A percentile compares a stretch with the other conserved stretches of the same genome.
phyloP scores from a whole-genome alignment of 2,888 invertebrate genomes.

The Nebria brevicollis region DNA sequence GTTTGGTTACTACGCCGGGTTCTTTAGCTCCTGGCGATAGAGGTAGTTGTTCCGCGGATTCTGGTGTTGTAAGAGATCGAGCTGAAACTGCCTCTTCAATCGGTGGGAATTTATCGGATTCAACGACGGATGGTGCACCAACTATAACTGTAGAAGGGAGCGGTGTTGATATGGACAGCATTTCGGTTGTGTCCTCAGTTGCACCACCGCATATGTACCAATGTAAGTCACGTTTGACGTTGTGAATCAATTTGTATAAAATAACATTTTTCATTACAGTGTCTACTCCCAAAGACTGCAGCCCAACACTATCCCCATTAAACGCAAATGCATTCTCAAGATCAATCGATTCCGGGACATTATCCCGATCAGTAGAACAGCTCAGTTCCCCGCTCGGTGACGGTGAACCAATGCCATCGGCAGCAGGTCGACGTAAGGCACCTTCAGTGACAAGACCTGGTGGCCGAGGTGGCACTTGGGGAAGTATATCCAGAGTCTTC shows the following conservation, averaged over 20 bases:
- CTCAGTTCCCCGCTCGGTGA: slow-evolving; percentile 78
- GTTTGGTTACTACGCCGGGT: slow-evolving; percentile 56
- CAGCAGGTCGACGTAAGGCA: slow-evolving; percentile 62
- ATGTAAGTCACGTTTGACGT: slow-evolving; percentile 66
- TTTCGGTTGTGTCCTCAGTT: slow-evolving; percentile 76
- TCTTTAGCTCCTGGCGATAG: slow-evolving; percentile 69
- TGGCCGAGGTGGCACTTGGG: slow-evolving; percentile 86
- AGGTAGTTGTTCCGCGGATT: slow-evolving; percentile 88
- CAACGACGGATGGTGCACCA: slow-evolving; percentile 78
- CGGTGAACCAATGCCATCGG: slow-evolving; percentile 70
- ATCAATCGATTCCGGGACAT: slow-evolving; percentile 74
- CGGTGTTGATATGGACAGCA: slow-evolving; percentile 76
- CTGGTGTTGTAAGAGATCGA: slow-evolving; percentile 85
- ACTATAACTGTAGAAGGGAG: slow-evolving; percentile 69
- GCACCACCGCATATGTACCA: slow-evolving; percentile 73
- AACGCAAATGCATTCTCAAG: slow-evolving; percentile 81
- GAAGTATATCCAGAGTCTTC: slow-evolving; percentile 90
- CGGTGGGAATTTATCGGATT: slow-evolving; percentile 83
- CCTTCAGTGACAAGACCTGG: slow-evolving; percentile 60
- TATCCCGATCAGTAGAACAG: slow-evolving; percentile 83
- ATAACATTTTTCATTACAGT: slow-evolving; percentile 61
- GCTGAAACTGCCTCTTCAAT: slow-evolving; percentile 84
- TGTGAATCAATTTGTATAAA: neutral
- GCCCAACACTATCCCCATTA: slow-evolving; percentile 83
- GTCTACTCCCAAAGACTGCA: slow-evolving; percentile 85